Base-by-base conservation (phyloP, 2,797 vertebrate genomes). In the Hafferia zeledoni region DNA sequence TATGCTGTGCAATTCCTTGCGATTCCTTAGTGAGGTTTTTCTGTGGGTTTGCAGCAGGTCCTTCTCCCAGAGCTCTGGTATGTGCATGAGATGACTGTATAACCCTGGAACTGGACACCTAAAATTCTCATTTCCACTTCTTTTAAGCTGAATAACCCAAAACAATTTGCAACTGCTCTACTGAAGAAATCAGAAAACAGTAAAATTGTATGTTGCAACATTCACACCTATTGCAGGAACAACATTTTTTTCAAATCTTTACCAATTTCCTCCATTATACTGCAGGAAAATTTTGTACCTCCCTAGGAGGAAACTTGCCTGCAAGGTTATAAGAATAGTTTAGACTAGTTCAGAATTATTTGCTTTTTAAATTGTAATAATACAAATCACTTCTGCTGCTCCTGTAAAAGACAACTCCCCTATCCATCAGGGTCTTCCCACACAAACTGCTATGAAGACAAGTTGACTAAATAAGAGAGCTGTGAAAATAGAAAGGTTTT, bases 191-290 rank as follows among this genome's bases (percentile, higher is more conserved):
- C 55, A 11, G 6, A 67, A 80, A 67, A 67, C 0, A 25, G 24
- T 28, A n/a, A 71, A 70, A 56, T 8, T 11, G 5, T 2, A 24
- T 6, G 4, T 37, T 43, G 37, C 27, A 71, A 39, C 2, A 1
- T 24, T 74, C 35, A 67, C 27, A 55, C 6, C 12, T 11, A 0
- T 2, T 43, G 80, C 63, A 76, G 69, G 88, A 92, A 78, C 2
- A 6, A 39, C 17, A 11, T 1, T 5, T 39, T 75, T 64, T 15
- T 13, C 41, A 55, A 65, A 43, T 56, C 71, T 75, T 55, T 46
- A 6, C 11, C 11, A 0, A 0, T 47, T 87, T 69, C 44, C 35
- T 44, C 39, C 31, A 8, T 2, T 17, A 23, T 10, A 65, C 56
- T 13, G 16, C n/a, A 76, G 81, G 47, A 84, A 90, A 77, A 90